Percentiles rank a stretch among this genome's conserved stretches.
phyloP scores from a whole-genome alignment of 2,113 vertebrate genomes.

The Archilochus colubris region DNA sequence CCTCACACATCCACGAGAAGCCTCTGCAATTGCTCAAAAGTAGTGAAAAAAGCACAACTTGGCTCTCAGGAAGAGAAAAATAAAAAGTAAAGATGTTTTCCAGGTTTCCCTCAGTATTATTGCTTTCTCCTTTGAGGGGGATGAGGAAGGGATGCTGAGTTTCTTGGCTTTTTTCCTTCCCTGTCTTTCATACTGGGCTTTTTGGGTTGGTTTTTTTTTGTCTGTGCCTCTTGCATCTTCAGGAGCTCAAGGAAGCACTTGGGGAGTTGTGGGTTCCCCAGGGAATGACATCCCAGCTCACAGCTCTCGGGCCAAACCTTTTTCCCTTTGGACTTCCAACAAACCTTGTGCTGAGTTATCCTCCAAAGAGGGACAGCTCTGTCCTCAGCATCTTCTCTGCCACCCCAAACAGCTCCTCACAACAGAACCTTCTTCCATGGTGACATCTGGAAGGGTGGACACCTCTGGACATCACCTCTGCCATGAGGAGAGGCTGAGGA shows the following conservation, averaged over 20 bases:
- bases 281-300: background rate
- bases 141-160: background rate
- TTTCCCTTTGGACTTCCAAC: background rate
- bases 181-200: background rate
- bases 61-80: background rate
- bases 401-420: background rate
- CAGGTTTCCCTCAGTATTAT: background rate
- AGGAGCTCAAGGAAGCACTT: background rate
- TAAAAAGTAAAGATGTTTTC: background rate
- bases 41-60: background rate
- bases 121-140: background rate
- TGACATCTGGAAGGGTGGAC: too few species aligned
- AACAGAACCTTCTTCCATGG: too few species aligned
- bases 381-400: background rate
- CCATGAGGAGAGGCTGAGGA: too few species aligned
- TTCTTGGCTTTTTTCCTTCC: background rate
- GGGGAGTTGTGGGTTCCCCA: background rate
- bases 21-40: background rate
- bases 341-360: rapidly evolving
- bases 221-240: too few species aligned
- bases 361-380: background rate
- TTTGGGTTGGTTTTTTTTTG: too few species aligned
- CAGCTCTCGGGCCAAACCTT: background rate
- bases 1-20: background rate
- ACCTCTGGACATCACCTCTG: too few species aligned